Conservation (phyloP, 1,140 invertebrate species). For the fruit fly (Drosophila melanogaster) region Release_6_plus_ISO1_MT NT_033777.3:20373001-20373500, state of each 20-base stretch:
- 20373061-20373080: constrained; percentile 23
- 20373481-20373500: constrained; percentile 70
- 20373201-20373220: constrained; percentile 69
- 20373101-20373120: constrained; percentile 79
- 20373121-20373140: constrained; percentile 83
- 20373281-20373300: constrained; percentile 82
- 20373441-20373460: constrained; percentile 65
- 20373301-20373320: constrained; percentile 71
- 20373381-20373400: constrained; percentile 48
- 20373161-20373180: constrained; percentile 62
- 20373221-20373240: constrained; percentile 79
- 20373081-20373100: constrained; percentile 77
- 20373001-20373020: constrained; percentile 53
- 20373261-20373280: constrained; percentile 83
- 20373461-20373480: constrained; percentile 83
- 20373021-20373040: constrained; percentile 68
- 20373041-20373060: constrained; percentile 34
- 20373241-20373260: constrained; percentile 79
- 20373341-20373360: constrained; percentile 68
- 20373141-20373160: constrained; percentile 81
- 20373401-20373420: constrained; percentile 21
- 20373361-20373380: constrained; percentile 66
- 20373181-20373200: constrained; percentile 26
- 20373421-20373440: not conserved
- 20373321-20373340: constrained; percentile 44